Conservation (phyloP, 2,797 vertebrate genomes). For the Sebastes diploproa region DNA sequence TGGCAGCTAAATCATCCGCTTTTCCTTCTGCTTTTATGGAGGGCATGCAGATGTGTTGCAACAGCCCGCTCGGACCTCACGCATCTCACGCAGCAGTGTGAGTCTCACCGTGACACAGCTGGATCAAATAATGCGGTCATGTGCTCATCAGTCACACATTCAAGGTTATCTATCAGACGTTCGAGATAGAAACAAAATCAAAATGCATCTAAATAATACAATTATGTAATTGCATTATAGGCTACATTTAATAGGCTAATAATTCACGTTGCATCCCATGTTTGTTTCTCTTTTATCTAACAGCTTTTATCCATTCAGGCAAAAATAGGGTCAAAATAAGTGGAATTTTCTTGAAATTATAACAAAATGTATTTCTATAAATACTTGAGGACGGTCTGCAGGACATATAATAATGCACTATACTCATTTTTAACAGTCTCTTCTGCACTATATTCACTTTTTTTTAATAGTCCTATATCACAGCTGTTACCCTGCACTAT, state of each 20-base stretch:
- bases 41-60: constrained; percentile 20
- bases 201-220: not conserved
- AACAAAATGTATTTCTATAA: not conserved
- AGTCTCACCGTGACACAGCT: constrained; percentile 39
- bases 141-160: not conserved
- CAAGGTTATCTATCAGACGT: not conserved
- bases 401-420: too few species aligned
- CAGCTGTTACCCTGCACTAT: too few species aligned
- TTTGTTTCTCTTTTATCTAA: not conserved
- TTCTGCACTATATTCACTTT: too few species aligned
- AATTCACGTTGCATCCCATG: not conserved
- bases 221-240: not conserved
- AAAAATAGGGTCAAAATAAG: not conserved
- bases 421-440: too few species aligned
- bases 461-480: too few species aligned
- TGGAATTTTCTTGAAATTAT: not conserved
- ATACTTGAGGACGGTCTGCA: not conserved
- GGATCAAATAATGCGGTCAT: not conserved
- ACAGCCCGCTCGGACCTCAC: not conserved
- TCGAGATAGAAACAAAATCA: not conserved
- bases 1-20: not conserved
- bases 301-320: not conserved
- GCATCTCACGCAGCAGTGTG: not conserved
- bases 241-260: not conserved
- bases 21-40: constrained; percentile 51